Base-by-base conservation (phyloP, 2,113 vertebrate species). In the Argyrosomus japonicus region DNA sequence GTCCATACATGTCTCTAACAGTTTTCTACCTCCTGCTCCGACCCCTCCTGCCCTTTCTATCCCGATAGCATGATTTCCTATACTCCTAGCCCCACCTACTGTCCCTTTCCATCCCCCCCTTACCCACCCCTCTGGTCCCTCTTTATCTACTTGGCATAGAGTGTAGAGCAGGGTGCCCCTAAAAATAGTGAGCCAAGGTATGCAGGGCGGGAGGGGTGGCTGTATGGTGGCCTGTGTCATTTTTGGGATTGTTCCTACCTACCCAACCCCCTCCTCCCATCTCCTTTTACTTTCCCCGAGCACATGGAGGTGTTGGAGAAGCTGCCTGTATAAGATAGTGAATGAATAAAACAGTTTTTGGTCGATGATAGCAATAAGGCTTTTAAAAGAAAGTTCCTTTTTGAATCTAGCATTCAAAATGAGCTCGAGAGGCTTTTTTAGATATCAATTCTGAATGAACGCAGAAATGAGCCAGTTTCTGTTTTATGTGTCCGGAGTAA, bases 131-230 rank as follows among this genome's bases (percentile, higher is more conserved):
- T 36, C 57, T 51, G 65, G 29, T 84, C 79, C 87, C 68, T 84
- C 75, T 91, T 92, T 95, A 92, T 94, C 93, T 91, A 72, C 72
- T 86, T 77, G 63, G 82, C 90, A 87, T 67, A n/a, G 70, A 71
- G 53, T 74, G 81, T 68, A 65, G 79, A 74, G 65, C 77, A 51
- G 85, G 76, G 65, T 43, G 60, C 57, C 84, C 81, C 93, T 95
- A 95, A 94, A 95, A 94, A 95, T 95, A 96, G 92, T 79, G 70
- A 63, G 47, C 43, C 23, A 64, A 76, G 91, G 91, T 89, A 94
- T 95, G 92, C 80, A 62, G 61, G 58, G 50, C 10, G 68, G 91
- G 81, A 68, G 88, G 85, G 78, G 60, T 76, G 82, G 84, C 68
- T 58, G 74, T 23, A 73, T 64, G 71, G 81, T 82, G 83, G 63